Base-by-base conservation (phyloP, 2,113 vertebrate species). In the Eclectus roratus region DNA sequence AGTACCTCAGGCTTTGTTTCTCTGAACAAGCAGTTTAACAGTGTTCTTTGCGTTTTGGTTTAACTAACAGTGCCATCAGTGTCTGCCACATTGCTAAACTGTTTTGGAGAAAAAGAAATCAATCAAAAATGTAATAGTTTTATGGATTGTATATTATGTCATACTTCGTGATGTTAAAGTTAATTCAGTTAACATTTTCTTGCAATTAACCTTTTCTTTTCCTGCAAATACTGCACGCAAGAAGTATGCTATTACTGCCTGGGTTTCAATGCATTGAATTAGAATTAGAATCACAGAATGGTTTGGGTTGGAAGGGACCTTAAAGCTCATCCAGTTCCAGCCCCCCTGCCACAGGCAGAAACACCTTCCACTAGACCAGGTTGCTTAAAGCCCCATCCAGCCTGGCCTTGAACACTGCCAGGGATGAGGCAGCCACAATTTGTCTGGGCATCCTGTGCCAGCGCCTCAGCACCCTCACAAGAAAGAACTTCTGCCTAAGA, bases 1-100 rank as follows among this genome's bases (percentile, higher is more conserved):
- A 99, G 99, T 99, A 99, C 96, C 86, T 83, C 80, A 96, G 95
- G 86, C 85, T 82, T 97, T 96, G 94, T 98, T 97, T 85, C 37
- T 73, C 91, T 94, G 93, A 94, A 96, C 91, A 80, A 89, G 80
- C 86, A 88, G 60, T 88, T 96, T 97, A 95, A 96, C 93, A 81
- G 92, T 4, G 10, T 90, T 94, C 89, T 89, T 93, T 97, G 97
- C 96, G 82, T 96, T 98, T 90, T 96, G 93, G 89, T 96, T 91
- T 97, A 97, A 98, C 98, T 98, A 98, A 98, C 97, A 82, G 84
- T 96, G 91, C 84, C 55, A 69, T 96, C 92, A 82, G 5, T 49
- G 50, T 72, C 70, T 92, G 69, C 65, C 24, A 55, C 29, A 2
- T 69, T 61, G 88, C 83, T 93, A 27, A 65, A 71, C 31, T 1